Evolutionary conservation across 2,888 invertebrate genomes (phyloP), one percentile per base, ranked within the genome.

Genomic region (Barypeithes pellucidus): DNA sequence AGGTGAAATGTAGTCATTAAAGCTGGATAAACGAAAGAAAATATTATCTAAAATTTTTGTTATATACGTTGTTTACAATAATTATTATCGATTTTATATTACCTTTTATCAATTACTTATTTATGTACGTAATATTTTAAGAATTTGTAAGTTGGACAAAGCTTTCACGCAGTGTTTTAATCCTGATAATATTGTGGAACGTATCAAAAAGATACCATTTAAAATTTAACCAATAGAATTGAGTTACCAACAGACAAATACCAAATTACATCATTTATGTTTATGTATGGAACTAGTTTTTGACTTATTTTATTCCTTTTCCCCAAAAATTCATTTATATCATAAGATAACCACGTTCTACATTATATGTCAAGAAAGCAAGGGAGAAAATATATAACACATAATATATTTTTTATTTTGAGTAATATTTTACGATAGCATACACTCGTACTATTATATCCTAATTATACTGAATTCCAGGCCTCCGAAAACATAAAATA

Each of bases 401-500:
- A 39, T n/a, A n/a, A 52, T 66, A 39, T 45, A 60, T 67, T 39
- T 68, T 68, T 68, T 50, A 68, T 68, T 61, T 61, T 39, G 39
- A 20, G 36, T 61, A 68, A 68, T 68, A 68, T 68, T 50, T 60
- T 68, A 50, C 47, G 14, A 24, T 47, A n/a, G 54, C 61, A 29
- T 29, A 60, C 36, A 12, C 61, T 45, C n/a, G 24, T 29, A 45
- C 68, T 61, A 50, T 61, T 61, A 68, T 39, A 61, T 61, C 68
- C 43, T 61, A 60, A 68, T 68, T 68, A 68, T 68, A 68, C 52
- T 22, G 22, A 68, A 36, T 61, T 60, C 22, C 14, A n/a, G 60
- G 68, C 5, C 60, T 50, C 39, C 33, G 50, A 61, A 68, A 68
- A 68, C 68, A 68, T 68, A 68, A 68, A 68, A 68, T 61, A 68